phyloP scores from a whole-genome alignment of 2,888 invertebrate species.

The Xestobium rufovillosum region DNA sequence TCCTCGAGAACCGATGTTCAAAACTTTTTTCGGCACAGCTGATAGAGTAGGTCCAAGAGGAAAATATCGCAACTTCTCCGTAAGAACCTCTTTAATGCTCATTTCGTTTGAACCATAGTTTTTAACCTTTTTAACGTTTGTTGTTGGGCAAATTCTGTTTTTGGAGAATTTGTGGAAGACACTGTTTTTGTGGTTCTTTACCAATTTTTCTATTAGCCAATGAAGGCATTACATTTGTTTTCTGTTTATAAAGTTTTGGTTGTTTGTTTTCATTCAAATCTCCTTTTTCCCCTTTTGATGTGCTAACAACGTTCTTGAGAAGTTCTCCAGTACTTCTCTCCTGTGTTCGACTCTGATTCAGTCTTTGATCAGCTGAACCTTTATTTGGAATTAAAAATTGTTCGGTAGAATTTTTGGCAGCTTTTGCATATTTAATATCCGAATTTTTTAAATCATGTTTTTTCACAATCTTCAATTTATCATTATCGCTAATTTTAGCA shows the following conservation, averaged over 20 bases:
- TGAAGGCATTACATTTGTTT: background rate
- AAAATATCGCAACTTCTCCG: slow-evolving; percentile 45
- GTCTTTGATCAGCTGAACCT: background rate
- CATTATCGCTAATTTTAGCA: background rate
- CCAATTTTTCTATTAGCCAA: background rate
- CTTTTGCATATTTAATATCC: background rate
- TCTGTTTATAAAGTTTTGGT: slow-evolving; percentile 13
- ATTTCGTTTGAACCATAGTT: slow-evolving; percentile 26
- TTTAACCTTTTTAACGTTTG: slow-evolving; percentile 36
- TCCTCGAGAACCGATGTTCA: slow-evolving; percentile 53
- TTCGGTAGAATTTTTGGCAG: background rate
- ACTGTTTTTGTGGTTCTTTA: slow-evolving; percentile 28
- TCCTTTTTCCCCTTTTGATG: too few relatives aligned
- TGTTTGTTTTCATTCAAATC: slow-evolving; percentile 8
- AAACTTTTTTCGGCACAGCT: slow-evolving; percentile 50
- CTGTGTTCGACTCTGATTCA: background rate
- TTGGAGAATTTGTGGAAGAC: slow-evolving; percentile 32
- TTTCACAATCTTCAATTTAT: background rate
- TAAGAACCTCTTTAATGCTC: slow-evolving; percentile 47
- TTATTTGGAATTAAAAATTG: background rate
- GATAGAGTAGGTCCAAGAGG: slow-evolving; percentile 36
- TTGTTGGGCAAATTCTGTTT: slow-evolving; percentile 47
- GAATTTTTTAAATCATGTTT: background rate
- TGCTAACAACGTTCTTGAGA: too few relatives aligned
- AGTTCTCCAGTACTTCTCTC: too few relatives aligned